Conservation (phyloP, 2,113 vertebrate genomes). For the Struthio camelus region DNA sequence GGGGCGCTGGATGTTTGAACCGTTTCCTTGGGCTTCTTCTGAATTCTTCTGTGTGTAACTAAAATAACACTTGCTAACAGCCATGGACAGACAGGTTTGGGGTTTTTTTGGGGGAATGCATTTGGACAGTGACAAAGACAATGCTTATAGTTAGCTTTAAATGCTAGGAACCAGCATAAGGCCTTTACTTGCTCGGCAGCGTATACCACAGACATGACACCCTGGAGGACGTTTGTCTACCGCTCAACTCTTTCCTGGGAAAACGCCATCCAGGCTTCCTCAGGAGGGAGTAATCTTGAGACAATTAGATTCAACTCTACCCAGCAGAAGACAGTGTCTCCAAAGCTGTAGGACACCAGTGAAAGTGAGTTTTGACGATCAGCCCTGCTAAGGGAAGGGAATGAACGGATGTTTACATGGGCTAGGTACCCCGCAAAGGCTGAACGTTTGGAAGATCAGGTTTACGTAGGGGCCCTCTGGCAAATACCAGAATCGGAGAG, state of each 20-base stretch:
- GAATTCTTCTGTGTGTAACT: background rate
- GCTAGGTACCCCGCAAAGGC: background rate
- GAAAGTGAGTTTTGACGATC: background rate
- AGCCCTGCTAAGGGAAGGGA: accelerated
- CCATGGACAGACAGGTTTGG: too few species aligned
- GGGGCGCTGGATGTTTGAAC: background rate
- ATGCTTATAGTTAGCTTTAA: background rate
- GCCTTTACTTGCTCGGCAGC: background rate
- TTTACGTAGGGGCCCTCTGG: background rate
- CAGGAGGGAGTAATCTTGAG: background rate
- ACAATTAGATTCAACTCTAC: background rate
- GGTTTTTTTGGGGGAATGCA: too few species aligned
- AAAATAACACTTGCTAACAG: background rate
- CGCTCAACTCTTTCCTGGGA: background rate
- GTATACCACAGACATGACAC: background rate
- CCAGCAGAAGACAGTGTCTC: background rate
- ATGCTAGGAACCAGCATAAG: accelerated
- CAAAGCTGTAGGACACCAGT: background rate
- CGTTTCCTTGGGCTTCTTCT: background rate
- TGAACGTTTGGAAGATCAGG: accelerated
- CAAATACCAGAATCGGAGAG: background rate
- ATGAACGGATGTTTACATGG: accelerated
- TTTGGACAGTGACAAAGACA: background rate
- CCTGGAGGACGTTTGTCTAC: background rate
- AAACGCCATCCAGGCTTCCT: background rate